phyloP scores from a whole-genome alignment of 2,113 vertebrate species.

The Catharus minimus region DNA sequence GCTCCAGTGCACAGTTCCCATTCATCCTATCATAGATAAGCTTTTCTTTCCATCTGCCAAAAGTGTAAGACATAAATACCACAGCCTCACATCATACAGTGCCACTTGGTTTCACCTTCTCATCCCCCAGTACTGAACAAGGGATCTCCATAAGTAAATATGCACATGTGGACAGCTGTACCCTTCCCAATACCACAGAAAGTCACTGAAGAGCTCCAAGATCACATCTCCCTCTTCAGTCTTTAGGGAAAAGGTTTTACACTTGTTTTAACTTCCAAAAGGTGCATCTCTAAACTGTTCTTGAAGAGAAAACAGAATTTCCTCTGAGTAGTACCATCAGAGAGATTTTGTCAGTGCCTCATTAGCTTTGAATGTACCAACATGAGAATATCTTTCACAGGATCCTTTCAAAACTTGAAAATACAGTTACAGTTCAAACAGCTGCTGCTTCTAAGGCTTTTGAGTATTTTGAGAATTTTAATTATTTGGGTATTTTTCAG shows the following conservation, averaged over 20 bases:
- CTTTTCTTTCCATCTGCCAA: background rate
- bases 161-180: background rate
- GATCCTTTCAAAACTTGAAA: background rate
- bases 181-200: background rate
- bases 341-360: background rate
- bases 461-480: background rate
- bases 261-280: background rate
- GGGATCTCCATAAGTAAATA: accelerated
- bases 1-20: background rate
- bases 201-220: background rate
- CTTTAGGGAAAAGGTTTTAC: background rate
- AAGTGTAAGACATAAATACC: background rate
- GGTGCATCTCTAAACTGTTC: background rate
- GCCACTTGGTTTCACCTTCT: background rate
- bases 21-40: background rate
- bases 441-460: background rate
- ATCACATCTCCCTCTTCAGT: background rate
- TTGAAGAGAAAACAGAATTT: background rate
- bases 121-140: background rate
- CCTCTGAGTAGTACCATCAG: background rate
- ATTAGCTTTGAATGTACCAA: accelerated
- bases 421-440: background rate
- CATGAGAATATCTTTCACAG: accelerated
- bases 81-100: background rate
- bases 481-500: background rate